These are phyloP conservation scores for Chesias legatella DNA, from an alignment of 2,888 invertebrate genomes.

Conservation along the genomic window DNA sequence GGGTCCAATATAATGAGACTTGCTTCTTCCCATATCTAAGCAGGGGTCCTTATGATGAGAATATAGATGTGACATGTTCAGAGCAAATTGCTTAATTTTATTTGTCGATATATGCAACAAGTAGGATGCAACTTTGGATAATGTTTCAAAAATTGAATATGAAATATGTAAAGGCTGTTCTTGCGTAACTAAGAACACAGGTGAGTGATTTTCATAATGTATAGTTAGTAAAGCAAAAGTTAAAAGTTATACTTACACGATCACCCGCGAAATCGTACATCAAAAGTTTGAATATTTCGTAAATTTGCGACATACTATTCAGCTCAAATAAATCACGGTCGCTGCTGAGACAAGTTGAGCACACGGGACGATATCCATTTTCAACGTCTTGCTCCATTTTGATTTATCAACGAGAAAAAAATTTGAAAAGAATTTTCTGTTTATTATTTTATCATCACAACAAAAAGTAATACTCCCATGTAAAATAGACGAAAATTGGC, in stretches of 20 bases:
- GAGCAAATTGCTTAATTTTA: too few relatives aligned
- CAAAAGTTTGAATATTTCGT: conserved; percentile 60
- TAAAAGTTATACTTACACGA: conserved; percentile 49
- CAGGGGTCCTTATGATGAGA: too few relatives aligned
- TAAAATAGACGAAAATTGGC: conserved; percentile 75
- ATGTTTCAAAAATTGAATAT: too few relatives aligned
- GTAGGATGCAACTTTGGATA: too few relatives aligned
- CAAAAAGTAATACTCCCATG: conserved; percentile 79
- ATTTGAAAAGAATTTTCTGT: conserved; percentile 40
- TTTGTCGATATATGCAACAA: too few relatives aligned
- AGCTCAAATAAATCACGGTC: conserved; percentile 60
- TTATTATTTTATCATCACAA: conserved; percentile 65
- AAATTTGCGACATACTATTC: conserved; percentile 46
- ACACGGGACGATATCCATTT: conserved; percentile 50
- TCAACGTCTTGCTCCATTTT: conserved; percentile 73
- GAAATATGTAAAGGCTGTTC: too few relatives aligned
- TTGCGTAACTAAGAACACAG: too few relatives aligned
- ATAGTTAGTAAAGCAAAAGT: not conserved
- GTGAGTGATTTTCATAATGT: too few relatives aligned
- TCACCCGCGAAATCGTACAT: conserved; percentile 70
- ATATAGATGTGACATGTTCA: too few relatives aligned
- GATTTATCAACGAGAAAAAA: conserved; percentile 22
- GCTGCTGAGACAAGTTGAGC: conserved; percentile 63
- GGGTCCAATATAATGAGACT: too few relatives aligned
- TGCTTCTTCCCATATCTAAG: too few relatives aligned